phyloP scores from a whole-genome alignment of 92 coral and sea anemone genomes.

The Porites rus region DNA sequence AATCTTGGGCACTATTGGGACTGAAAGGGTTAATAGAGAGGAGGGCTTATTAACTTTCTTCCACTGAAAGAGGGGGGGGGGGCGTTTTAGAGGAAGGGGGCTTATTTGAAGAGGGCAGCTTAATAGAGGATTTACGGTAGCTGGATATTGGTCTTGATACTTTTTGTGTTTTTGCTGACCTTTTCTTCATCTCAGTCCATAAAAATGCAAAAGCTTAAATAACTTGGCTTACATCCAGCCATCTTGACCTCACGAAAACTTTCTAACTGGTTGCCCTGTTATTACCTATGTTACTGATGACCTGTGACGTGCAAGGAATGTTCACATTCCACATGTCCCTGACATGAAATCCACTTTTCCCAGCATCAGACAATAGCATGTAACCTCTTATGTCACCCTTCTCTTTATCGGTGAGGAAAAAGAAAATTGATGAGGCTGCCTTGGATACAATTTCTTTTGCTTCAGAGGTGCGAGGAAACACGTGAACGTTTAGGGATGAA shows the following conservation, averaged over 20 bases:
- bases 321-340: slow-evolving; percentile 94
- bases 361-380: slow-evolving; percentile 64
- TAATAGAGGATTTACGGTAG: too few relatives aligned
- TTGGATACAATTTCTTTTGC: slow-evolving; percentile 75
- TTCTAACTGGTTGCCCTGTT: not conserved
- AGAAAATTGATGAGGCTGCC: slow-evolving; percentile 77
- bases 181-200: too few relatives aligned
- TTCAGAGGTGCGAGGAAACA: slow-evolving; percentile 87
- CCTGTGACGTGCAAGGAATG: slow-evolving; percentile 85
- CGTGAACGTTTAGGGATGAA: slow-evolving; percentile 80
- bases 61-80: too few relatives aligned
- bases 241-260: not conserved
- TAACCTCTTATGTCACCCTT: slow-evolving; percentile 79
- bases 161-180: too few relatives aligned
- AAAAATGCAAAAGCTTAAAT: too few relatives aligned
- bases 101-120: too few relatives aligned
- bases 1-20: too few relatives aligned
- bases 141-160: too few relatives aligned
- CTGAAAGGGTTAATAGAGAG: too few relatives aligned
- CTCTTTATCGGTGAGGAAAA: slow-evolving; percentile 79
- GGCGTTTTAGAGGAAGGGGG: too few relatives aligned
- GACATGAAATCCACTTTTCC: slow-evolving; percentile 66
- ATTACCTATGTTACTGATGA: slow-evolving; percentile 86
- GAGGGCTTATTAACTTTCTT: too few relatives aligned
- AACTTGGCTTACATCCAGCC: too few relatives aligned